phyloP scores from a whole-genome alignment of 2,113 vertebrate species.

The Xerus inauris region DNA sequence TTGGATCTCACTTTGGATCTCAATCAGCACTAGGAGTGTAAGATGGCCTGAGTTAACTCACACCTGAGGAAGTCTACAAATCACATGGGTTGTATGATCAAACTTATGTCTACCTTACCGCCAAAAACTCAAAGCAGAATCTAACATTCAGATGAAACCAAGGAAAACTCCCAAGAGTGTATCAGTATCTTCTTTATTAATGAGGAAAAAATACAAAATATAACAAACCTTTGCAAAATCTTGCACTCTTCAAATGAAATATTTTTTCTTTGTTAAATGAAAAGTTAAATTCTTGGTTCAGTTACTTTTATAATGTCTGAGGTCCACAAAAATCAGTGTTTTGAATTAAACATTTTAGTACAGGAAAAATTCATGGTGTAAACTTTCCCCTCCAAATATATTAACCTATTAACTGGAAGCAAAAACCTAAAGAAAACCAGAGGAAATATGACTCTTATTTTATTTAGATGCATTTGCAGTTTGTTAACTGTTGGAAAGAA shows the following conservation, averaged over 20 bases:
- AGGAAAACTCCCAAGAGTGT: background rate
- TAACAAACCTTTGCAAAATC: background rate
- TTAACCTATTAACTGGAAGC: background rate
- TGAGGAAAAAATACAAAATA: background rate
- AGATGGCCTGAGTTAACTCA: background rate
- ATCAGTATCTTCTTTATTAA: background rate
- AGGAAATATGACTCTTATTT: background rate
- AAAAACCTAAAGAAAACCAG: background rate
- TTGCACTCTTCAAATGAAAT: background rate
- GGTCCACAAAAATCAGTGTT: background rate
- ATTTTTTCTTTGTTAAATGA: background rate
- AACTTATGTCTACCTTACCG: background rate
- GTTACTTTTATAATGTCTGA: background rate
- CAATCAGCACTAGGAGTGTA: background rate
- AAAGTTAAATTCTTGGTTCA: background rate
- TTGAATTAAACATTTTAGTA: background rate
- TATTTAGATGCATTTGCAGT: background rate
- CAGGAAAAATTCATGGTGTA: background rate
- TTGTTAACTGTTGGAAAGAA: background rate
- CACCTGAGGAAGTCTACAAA: background rate
- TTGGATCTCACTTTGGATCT: slow-evolving; percentile 36
- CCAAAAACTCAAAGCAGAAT: background rate
- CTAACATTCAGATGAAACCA: background rate
- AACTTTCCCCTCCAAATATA: background rate
- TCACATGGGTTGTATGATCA: background rate